A percentile compares a stretch with the other conserved stretches of the same genome.
Conservation (phyloP, 1,140 invertebrate species). For the Drepana arcuata region DNA sequence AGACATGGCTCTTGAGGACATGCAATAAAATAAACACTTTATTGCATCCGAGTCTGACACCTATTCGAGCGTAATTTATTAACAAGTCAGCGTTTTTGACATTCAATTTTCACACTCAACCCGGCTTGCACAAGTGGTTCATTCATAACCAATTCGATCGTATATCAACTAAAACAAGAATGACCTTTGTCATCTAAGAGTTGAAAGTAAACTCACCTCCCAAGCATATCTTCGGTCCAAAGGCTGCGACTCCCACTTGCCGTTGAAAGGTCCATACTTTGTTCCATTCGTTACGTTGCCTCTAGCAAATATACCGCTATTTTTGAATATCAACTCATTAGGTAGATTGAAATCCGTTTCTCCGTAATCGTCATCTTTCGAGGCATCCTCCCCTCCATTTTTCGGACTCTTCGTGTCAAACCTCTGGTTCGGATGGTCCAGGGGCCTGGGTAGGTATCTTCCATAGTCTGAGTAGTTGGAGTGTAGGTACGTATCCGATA, state of each 20-base stretch:
- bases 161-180: slow-evolving; percentile 17
- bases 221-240: slow-evolving; percentile 77
- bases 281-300: slow-evolving; percentile 73
- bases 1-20: neutral
- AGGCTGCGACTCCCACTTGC: slow-evolving; percentile 77
- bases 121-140: slow-evolving; percentile 40
- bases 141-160: slow-evolving; percentile 19
- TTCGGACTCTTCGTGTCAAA: slow-evolving; percentile 42
- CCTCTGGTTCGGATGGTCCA: slow-evolving; percentile 39
- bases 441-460: slow-evolving; percentile 32
- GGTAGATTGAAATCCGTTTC: slow-evolving; percentile 39
- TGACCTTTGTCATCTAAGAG: slow-evolving; percentile 24
- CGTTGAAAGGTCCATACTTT: slow-evolving; percentile 80
- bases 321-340: slow-evolving; percentile 62
- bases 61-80: slow-evolving; percentile 49
- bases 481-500: slow-evolving; percentile 47
- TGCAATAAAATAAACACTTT: slow-evolving; percentile 57
- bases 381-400: slow-evolving; percentile 38
- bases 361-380: slow-evolving; percentile 29
- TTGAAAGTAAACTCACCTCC: slow-evolving; percentile 76
- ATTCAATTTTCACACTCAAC: slow-evolving; percentile 37
- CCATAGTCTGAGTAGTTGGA: slow-evolving; percentile 39
- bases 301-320: slow-evolving; percentile 72
- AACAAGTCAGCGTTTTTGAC: slow-evolving; percentile 21
- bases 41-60: slow-evolving; percentile 38